A percentile compares a stretch with the other conserved stretches of the same genome.
These are phyloP conservation scores for Alligator mississippiensis DNA, from an alignment of 2,113 vertebrate species.

Conservation along the genomic window DNA sequence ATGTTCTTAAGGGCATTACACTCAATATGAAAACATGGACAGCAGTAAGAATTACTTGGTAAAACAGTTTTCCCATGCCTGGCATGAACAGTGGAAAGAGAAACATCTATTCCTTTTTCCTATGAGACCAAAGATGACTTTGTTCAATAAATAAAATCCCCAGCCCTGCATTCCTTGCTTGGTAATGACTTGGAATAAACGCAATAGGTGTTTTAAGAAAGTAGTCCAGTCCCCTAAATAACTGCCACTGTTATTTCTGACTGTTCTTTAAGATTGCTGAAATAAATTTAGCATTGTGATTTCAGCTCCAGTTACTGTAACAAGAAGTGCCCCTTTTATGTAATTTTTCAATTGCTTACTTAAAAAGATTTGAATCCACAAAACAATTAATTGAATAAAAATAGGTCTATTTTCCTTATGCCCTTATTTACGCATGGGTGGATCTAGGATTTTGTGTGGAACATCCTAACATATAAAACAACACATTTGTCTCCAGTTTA, in stretches of 20 bases:
- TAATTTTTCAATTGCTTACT: neutral
- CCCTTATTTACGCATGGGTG: neutral
- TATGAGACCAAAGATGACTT: neutral
- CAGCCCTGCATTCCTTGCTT: neutral
- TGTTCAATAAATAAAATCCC: neutral
- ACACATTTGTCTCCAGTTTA: too few relatives aligned
- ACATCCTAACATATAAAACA: too few relatives aligned
- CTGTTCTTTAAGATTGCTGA: neutral
- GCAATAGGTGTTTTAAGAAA: neutral
- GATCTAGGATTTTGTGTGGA: too few relatives aligned
- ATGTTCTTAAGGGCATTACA: slow-evolving; percentile 25
- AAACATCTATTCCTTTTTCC: neutral
- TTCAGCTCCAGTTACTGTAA: neutral
- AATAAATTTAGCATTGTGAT: neutral
- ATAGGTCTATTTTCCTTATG: neutral
- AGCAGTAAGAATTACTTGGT: neutral
- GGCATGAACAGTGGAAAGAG: neutral
- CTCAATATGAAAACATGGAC: neutral
- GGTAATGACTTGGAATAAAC: neutral
- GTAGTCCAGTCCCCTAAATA: neutral
- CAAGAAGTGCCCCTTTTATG: neutral
- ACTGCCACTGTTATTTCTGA: neutral
- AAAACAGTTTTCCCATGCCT: neutral
- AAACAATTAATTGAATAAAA: neutral
- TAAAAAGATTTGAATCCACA: neutral